Base-by-base conservation (phyloP, 2,888 invertebrate species). In the Catonia carolina region DNA sequence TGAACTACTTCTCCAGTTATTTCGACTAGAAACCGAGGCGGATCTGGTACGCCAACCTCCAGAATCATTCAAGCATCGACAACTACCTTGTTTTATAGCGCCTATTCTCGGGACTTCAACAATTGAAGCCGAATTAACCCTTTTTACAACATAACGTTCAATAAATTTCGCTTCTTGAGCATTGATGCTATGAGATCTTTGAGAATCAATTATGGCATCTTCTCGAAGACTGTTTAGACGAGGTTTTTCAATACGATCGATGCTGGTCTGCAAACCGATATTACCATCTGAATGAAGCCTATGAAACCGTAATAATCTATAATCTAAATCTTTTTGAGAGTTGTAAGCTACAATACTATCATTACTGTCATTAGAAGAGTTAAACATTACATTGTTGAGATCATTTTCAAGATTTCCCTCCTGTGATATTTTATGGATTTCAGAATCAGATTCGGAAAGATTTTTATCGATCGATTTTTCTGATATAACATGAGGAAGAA, bases 81-180 rank as follows among this genome's bases (percentile, higher is more conserved):
- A 61, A 27, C 59, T 58, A 10, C 60, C 57, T 36, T 56, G 55
- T 14, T 61, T 60, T 47, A 63, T 56, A 5, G 63, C 48, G 17
- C 63, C 62, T 4, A 63, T 61, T 41, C 63, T 59, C 7, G 55
- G 55, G 12, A 63, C 63, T 59, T 66, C 66, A 8, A 65, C 64
- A 17, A 65, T 58, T 10, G 66, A 66, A 8, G 66, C 66, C 3
- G 66, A 66, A 41, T 66, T 60, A 14, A 66, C 65, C 35, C 66
- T 57, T 61, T 65, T 64, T 22, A 66, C 66, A 15, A 61, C 52
- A 49, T 58, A 64, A 31, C 61, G 55, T 39, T 64, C 64, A 2
- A 60, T 58, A 7, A 59, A 39, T 20, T 20, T 60, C 10, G 53
- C 27, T 14, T 41, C 49, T n/a, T 33, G 39, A 17, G 23, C 53